phyloP scores from a whole-genome alignment of 2,888 invertebrate genomes.

The Tipula lateralis region DNA sequence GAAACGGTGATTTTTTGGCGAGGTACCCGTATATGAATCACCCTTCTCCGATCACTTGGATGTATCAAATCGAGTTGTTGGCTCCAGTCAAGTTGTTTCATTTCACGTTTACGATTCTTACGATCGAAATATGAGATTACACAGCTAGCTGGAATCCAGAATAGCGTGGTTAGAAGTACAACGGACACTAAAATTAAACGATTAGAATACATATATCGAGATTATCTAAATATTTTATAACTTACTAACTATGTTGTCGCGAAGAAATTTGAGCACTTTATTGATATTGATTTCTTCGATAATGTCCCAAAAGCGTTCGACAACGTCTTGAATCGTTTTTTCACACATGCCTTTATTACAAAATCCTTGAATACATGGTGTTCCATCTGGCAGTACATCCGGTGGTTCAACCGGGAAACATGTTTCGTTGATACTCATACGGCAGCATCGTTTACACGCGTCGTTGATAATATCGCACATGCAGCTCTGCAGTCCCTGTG shows the following conservation, averaged over 20 bases:
- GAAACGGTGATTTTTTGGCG: conserved; percentile 26
- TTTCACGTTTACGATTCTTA: conserved; percentile 64
- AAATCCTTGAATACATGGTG: conserved; percentile 94
- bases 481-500: conserved; percentile 86
- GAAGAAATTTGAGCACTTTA: conserved; percentile 80
- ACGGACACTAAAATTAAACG: conserved; percentile 54
- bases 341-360: conserved; percentile 94
- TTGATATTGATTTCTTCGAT: conserved; percentile 95
- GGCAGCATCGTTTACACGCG: conserved; percentile 88
- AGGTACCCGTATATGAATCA: conserved; percentile 58
- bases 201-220: background rate
- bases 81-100: conserved; percentile 68
- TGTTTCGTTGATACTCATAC: conserved; percentile 84
- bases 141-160: conserved; percentile 94
- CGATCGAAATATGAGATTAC: conserved; percentile 79
- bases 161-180: conserved; percentile 79
- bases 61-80: conserved; percentile 66
- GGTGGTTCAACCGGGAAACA: conserved; percentile 85
- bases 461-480: conserved; percentile 92
- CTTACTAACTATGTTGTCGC: conserved; percentile 88
- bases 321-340: conserved; percentile 91
- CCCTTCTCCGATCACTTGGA: conserved; percentile 65
- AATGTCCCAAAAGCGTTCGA: conserved; percentile 95
- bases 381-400: conserved; percentile 86
- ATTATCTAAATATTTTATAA: conserved; percentile 32